phyloP scores from a whole-genome alignment of 2,797 vertebrate species.

The Mionectes olivaceus region DNA sequence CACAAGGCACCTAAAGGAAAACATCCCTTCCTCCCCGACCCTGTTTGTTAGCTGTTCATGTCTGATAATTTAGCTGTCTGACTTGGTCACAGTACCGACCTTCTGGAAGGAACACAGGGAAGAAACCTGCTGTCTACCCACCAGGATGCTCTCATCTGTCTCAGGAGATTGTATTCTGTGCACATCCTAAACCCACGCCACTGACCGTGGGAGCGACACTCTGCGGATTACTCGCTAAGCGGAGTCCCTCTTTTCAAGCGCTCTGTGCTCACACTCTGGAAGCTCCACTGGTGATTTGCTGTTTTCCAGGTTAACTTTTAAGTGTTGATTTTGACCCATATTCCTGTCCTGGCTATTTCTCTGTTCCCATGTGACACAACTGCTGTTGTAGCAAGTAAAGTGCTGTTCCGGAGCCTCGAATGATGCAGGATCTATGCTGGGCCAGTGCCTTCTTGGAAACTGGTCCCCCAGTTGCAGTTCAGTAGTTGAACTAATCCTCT shows the following conservation, averaged over 20 bases:
- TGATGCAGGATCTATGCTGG: not conserved
- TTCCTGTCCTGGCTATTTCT: not conserved
- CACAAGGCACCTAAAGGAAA: constrained; percentile 6
- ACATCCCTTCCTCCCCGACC: not conserved
- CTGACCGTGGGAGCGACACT: accelerated
- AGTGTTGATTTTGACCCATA: constrained; percentile 54
- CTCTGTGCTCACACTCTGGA: not conserved
- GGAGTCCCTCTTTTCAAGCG: not conserved
- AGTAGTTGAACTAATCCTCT: constrained; percentile 30
- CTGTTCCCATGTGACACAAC: not conserved
- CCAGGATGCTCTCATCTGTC: not conserved
- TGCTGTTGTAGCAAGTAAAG: not conserved
- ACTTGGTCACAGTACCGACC: not conserved
- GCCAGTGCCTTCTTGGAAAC: not conserved
- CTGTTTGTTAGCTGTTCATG: not conserved
- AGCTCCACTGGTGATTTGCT: not conserved
- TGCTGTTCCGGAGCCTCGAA: not conserved
- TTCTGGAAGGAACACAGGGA: not conserved
- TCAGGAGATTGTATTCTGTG: not conserved
- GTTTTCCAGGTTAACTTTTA: constrained; percentile 38
- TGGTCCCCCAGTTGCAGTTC: not conserved
- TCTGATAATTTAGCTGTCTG: not conserved
- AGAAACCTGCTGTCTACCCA: not conserved
- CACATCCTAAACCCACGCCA: not conserved
- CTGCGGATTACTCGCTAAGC: not conserved